Evolutionary conservation across 2,797 vertebrate species (phyloP).

Genomic region (Mus minutoides): DNA sequence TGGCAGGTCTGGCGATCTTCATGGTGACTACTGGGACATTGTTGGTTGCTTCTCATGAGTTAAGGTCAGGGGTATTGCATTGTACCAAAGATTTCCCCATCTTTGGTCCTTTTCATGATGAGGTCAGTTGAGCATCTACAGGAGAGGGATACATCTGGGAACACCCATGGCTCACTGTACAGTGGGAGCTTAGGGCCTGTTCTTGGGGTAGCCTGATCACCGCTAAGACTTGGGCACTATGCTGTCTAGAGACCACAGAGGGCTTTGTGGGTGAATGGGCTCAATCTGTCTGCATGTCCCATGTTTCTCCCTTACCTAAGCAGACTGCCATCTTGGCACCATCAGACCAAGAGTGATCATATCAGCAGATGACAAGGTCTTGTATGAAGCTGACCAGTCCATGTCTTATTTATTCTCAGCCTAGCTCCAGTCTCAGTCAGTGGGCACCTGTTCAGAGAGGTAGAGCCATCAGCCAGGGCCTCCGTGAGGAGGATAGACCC

Average conservation of each 20-base stretch:
- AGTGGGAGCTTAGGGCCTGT: not conserved
- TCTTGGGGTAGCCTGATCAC: not conserved
- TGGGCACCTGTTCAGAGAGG: not conserved
- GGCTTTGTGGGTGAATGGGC: not conserved
- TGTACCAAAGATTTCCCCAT: not conserved
- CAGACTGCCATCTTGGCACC: not conserved
- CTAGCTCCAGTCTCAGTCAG: not conserved
- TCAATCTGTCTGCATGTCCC: not conserved
- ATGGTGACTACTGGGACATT: not conserved
- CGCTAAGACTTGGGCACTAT: not conserved
- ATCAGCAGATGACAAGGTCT: not conserved
- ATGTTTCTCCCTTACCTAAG: not conserved
- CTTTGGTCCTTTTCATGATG: not conserved
- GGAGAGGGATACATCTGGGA: not conserved
- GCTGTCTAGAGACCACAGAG: not conserved
- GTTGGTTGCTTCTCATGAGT: not conserved
- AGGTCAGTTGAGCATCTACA: not conserved
- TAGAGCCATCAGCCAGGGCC: not conserved
- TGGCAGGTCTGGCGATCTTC: not conserved
- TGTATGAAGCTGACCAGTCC: not conserved
- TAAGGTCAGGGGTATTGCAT: not conserved
- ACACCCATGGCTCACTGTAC: not conserved
- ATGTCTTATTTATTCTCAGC: not conserved
- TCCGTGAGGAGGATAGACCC: not conserved
- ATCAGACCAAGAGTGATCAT: not conserved